Base-by-base conservation (phyloP, 2,888 invertebrate genomes). In the Muscina levida region DNA sequence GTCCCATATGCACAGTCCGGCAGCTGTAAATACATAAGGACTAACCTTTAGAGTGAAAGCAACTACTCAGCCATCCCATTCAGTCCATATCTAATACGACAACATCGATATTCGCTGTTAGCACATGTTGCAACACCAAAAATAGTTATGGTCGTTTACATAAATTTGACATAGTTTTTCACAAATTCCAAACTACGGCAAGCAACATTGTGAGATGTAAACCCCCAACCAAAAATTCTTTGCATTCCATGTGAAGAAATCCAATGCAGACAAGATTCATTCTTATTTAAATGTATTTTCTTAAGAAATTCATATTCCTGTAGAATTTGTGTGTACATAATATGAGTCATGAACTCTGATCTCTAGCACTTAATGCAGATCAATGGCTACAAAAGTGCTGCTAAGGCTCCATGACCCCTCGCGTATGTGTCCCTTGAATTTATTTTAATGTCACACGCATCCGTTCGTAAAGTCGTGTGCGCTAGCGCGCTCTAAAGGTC, bases 141-240 rank as follows among this genome's bases (percentile, higher is more conserved):
- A 72, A 71, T 74, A 75, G 72, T 68, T 66, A 73, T 77, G 77
- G 79, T 70, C 74, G 77, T 78, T 59, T 44, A 76, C 48, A 66
- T 74, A 82, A 77, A 79, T 83, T 84, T 82, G 79, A 85, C 83
- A 85, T 77, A 48, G 78, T 80, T 85, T 85, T 83, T 83, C 82
- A 84, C 84, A 83, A 85, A 82, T 83, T 71, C 44, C 44, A 70
- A 57, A 37, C n/a, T 39, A 13, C 44, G n/a, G 66, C 51, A 31
- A 22, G 66, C 39, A n/a, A n/a, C n/a, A n/a, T n/a, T n/a, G n/a
- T n/a, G n/a, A n/a, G n/a, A n/a, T n/a, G 39, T 13, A 51, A 53
- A 68, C 31, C 31, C 31, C 46, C n/a, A 22, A 46, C 22, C 42
- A 46, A 44, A 31, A 31, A 31, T 31, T 31, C 31, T 31, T 65